A percentile compares a stretch with the other conserved stretches of the same genome.
Conservation (phyloP, 1,140 invertebrate species). For the Branchinecta lynchi region DNA sequence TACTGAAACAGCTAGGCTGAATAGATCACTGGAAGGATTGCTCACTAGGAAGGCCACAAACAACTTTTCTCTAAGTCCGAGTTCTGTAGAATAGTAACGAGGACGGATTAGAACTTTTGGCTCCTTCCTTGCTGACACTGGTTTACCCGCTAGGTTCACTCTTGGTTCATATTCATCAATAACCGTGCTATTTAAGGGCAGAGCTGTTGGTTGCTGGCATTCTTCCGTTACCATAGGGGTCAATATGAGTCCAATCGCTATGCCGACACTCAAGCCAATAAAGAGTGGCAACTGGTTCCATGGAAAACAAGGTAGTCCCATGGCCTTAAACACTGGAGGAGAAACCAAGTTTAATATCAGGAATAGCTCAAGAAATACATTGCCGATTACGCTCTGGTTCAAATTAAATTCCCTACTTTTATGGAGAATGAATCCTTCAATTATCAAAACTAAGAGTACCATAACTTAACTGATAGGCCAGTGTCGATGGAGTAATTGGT, state of each 20-base stretch:
- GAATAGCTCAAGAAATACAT: no score
- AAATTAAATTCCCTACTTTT: no score
- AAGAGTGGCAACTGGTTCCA: not conserved
- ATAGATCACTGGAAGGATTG: constrained; percentile 47
- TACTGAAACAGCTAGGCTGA: constrained; percentile 45
- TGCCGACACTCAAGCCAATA: not conserved
- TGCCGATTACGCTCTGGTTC: no score
- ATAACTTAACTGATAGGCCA: no score
- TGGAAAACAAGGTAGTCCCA: not conserved
- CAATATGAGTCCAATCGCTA: not conserved
- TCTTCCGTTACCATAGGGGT: not conserved
- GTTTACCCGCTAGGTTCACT: constrained; percentile 39
- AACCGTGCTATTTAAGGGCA: not conserved
- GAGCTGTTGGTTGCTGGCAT: not conserved
- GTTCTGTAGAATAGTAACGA: constrained; percentile 77
- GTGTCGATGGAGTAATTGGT: no score
- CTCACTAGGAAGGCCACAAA: constrained; percentile 64
- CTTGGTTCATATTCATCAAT: constrained; percentile 39
- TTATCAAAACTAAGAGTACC: no score
- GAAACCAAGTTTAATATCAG: no score
- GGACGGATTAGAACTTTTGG: constrained; percentile 41
- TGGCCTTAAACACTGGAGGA: no score
- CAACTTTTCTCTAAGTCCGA: constrained; percentile 76
- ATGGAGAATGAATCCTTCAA: no score
- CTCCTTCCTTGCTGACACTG: constrained; percentile 27